phyloP scores from a whole-genome alignment of 2,797 vertebrate genomes.

The Hippopotamyrus pictus region DNA sequence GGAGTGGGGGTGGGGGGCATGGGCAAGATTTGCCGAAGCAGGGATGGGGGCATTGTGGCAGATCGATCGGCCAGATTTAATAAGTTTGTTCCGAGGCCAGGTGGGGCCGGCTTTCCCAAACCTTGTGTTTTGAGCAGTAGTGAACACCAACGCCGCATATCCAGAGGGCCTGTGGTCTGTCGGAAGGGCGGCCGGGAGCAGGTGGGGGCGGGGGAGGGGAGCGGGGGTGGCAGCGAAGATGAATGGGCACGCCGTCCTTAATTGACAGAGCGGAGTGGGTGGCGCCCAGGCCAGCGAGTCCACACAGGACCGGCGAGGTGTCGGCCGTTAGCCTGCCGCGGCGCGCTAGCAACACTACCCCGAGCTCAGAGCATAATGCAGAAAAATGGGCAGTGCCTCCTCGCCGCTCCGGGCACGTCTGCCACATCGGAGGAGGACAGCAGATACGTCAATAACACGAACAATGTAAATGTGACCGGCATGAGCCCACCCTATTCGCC shows the following conservation, averaged over 20 bases:
- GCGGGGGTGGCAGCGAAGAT: slow-evolving; percentile 47
- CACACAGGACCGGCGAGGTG: background rate
- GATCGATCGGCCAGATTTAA: background rate
- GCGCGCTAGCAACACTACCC: background rate
- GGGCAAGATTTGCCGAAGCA: background rate
- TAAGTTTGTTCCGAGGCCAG: background rate
- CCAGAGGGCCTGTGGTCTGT: background rate
- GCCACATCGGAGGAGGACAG: background rate
- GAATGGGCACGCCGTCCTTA: slow-evolving; percentile 34
- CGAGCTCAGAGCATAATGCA: background rate
- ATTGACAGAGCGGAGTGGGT: slow-evolving; percentile 39
- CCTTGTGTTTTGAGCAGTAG: background rate
- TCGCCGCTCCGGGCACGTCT: background rate
- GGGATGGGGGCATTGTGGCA: background rate
- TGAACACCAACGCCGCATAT: background rate
- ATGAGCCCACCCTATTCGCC: background rate
- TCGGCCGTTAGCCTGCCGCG: background rate
- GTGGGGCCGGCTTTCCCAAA: background rate
- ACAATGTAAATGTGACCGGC: slow-evolving; percentile 3
- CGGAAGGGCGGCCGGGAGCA: background rate
- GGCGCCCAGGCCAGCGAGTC: slow-evolving; percentile 21
- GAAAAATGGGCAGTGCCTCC: background rate
- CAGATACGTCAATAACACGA: background rate
- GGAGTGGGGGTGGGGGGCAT: background rate
- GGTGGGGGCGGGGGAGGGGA: slow-evolving; percentile 23